Percentiles rank a stretch among this genome's conserved stretches.
Evolutionary conservation across 2,113 vertebrate species (phyloP).

Genomic region (Acinonyx jubatus): DNA sequence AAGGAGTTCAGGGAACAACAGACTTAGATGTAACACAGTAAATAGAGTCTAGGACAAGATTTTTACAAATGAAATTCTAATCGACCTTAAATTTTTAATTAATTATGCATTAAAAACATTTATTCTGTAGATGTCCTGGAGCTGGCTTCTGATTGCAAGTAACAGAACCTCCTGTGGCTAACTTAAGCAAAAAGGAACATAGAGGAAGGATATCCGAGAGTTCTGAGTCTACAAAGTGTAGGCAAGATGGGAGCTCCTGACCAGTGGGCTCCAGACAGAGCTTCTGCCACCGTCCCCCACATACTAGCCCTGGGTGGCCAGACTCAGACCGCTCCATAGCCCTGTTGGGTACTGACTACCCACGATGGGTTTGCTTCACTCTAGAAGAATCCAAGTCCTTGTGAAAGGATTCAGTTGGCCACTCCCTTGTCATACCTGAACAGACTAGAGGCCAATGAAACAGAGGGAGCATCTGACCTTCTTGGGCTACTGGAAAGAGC

Average conservation of each 20-base stretch:
- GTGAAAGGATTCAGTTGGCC: not conserved
- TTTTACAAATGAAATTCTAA: slow-evolving; percentile 11
- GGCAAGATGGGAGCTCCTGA: not conserved
- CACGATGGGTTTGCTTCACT: not conserved
- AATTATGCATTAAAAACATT: not conserved
- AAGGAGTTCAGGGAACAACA: not conserved
- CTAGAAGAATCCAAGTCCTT: not conserved
- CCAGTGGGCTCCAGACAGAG: not conserved
- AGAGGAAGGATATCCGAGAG: not conserved
- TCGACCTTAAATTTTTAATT: not conserved
- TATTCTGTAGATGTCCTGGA: not conserved
- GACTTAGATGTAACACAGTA: not conserved
- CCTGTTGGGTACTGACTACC: not conserved
- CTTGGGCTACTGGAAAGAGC: not conserved
- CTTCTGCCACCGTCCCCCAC: rapidly evolving
- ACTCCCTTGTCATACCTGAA: not conserved
- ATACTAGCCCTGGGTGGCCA: too few relatives aligned
- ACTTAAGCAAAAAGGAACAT: not conserved
- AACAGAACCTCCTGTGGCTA: not conserved
- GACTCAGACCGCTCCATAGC: too few relatives aligned
- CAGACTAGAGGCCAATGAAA: not conserved
- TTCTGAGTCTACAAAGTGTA: not conserved
- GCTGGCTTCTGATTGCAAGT: not conserved
- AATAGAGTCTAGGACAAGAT: not conserved
- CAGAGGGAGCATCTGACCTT: not conserved